Evolutionary conservation across 2,888 invertebrate genomes (phyloP).

Genomic region (Ctena decussata): DNA sequence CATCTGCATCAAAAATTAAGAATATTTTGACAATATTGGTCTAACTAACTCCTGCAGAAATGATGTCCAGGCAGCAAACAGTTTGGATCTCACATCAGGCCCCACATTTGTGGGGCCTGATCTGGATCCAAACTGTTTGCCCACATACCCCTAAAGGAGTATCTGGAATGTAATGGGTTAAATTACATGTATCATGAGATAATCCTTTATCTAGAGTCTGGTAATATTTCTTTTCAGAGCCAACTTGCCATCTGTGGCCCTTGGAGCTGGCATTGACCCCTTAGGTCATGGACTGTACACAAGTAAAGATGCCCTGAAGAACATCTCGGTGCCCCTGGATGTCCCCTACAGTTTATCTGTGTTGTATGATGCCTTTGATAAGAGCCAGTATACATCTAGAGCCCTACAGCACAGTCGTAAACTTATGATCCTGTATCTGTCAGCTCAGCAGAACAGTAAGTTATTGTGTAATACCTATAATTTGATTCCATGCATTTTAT

Average conservation of each 20-base stretch:
- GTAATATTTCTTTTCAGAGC: not conserved
- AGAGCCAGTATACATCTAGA: slow-evolving; percentile 82
- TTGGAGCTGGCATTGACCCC: slow-evolving; percentile 84
- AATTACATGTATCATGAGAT: no score
- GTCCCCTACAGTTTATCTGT: slow-evolving; percentile 78
- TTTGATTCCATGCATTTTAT: no score
- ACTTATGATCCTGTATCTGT: slow-evolving; percentile 84
- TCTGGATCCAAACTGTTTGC: no score
- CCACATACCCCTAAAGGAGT: no score
- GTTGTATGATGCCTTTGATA: slow-evolving; percentile 78
- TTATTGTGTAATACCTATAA: not conserved
- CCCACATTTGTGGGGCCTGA: no score
- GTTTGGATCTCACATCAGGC: no score
- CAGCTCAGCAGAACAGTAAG: slow-evolving; percentile 84
- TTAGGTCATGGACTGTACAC: slow-evolving; percentile 81
- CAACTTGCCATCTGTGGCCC: slow-evolving; percentile 64
- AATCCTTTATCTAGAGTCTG: no score
- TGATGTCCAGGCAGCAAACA: no score
- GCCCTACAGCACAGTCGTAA: slow-evolving; percentile 85
- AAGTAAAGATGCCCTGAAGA: slow-evolving; percentile 80
- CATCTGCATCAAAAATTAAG: no score
- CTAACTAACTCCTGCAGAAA: no score
- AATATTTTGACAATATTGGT: no score
- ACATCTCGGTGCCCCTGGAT: slow-evolving; percentile 86
- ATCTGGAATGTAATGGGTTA: no score